Conservation (phyloP, 1,140 invertebrate species). For the Orius laevigatus region DNA sequence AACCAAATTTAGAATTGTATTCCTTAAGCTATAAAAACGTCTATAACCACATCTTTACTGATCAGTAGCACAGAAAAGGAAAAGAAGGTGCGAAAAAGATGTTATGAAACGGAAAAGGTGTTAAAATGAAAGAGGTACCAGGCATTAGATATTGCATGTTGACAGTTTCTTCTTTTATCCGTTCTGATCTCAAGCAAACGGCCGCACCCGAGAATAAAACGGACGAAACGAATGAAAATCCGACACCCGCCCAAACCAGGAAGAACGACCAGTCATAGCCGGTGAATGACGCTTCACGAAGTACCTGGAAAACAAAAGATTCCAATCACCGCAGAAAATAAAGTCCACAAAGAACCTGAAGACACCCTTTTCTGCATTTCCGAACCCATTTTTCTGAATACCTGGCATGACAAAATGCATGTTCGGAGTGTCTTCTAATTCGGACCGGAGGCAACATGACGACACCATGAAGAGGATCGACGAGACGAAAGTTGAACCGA, state of each 20-base stretch:
- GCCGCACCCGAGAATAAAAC: slow-evolving; percentile 83
- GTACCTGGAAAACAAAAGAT: slow-evolving; percentile 47
- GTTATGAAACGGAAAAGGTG: background rate
- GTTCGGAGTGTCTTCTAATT: slow-evolving; percentile 49
- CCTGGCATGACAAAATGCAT: slow-evolving; percentile 80
- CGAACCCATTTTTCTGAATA: slow-evolving; percentile 21
- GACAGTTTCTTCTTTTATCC: slow-evolving; percentile 81
- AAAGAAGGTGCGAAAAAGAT: background rate
- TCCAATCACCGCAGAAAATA: background rate
- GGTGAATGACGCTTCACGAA: slow-evolving; percentile 68
- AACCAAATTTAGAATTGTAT: too few relatives aligned
- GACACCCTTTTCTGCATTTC: background rate
- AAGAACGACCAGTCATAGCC: slow-evolving; percentile 92
- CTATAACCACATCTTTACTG: too few relatives aligned
- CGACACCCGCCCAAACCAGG: slow-evolving; percentile 86
- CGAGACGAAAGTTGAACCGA: slow-evolving; percentile 53
- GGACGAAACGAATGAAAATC: slow-evolving; percentile 69
- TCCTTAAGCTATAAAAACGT: too few relatives aligned
- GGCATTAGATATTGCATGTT: slow-evolving; percentile 97
- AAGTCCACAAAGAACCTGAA: slow-evolving; percentile 1
- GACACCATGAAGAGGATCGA: slow-evolving; percentile 64
- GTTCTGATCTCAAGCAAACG: slow-evolving; percentile 79
- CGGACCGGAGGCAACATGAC: slow-evolving; percentile 56
- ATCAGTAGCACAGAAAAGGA: background rate
- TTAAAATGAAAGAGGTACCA: slow-evolving; percentile 37